Conservation (phyloP, 2,797 vertebrate genomes). For the Amblyraja radiata region DNA sequence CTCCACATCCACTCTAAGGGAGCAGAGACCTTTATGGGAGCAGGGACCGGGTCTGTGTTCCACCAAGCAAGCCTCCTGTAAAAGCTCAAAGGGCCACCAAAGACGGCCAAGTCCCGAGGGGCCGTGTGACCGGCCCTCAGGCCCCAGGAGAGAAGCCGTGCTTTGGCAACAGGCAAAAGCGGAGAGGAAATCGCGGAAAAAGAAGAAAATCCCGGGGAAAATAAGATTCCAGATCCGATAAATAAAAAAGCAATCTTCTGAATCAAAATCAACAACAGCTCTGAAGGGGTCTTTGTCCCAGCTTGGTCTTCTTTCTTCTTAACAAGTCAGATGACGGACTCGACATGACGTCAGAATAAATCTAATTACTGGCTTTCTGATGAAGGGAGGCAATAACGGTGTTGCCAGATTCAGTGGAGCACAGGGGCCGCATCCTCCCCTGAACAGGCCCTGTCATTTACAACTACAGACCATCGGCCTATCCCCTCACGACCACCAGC, state of each 20-base stretch:
- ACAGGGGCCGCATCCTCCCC: background rate
- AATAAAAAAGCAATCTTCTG: background rate
- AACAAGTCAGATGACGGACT: background rate
- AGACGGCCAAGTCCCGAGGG: background rate
- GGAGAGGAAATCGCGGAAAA: no score
- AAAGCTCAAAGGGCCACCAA: background rate
- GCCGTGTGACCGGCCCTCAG: background rate
- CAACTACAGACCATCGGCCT: background rate
- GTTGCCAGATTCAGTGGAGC: background rate
- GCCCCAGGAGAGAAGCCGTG: background rate
- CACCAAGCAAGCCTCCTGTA: background rate
- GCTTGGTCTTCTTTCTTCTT: background rate
- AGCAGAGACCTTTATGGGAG: background rate
- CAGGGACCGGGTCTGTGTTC: background rate
- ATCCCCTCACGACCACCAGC: background rate
- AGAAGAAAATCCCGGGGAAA: background rate
- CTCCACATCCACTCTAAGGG: no score
- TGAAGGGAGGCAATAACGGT: background rate
- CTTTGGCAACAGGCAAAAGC: no score
- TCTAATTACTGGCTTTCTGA: conserved; percentile 2
- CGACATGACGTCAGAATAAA: conserved; percentile 19
- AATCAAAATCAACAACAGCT: background rate
- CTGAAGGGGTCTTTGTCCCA: background rate
- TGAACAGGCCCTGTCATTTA: background rate
- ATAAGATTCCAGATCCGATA: background rate